Evolutionary conservation across 2,888 invertebrate species (phyloP).

Genomic region (Nomada fabriciana): DNA sequence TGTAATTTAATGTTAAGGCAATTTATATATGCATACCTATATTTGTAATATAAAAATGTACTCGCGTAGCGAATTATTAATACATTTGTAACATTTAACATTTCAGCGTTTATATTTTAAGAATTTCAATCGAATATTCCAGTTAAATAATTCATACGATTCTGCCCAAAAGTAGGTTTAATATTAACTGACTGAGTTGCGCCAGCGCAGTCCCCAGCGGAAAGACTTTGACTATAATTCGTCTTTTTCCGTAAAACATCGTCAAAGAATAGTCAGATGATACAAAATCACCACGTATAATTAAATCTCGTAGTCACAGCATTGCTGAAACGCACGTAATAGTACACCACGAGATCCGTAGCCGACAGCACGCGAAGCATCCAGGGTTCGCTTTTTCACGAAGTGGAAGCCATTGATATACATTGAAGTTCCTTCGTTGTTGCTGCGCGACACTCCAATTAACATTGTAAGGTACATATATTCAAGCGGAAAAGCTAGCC

Average conservation of each 20-base stretch:
- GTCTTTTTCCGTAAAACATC: not conserved
- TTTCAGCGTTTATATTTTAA: not conserved
- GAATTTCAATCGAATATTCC: not conserved
- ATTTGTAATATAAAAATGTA: not conserved
- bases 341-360: not conserved
- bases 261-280: constrained; percentile 3
- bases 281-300: constrained; percentile 15
- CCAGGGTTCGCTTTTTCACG: constrained; percentile 18
- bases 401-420: constrained; percentile 53
- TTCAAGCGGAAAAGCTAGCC: not conserved
- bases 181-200: constrained; percentile 28
- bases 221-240: constrained; percentile 14
- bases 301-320: not conserved
- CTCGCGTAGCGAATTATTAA: not conserved
- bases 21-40: not conserved
- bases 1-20: not conserved
- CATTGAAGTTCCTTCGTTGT: constrained; percentile 50
- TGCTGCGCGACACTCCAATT: constrained; percentile 29
- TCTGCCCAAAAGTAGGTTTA: constrained; percentile 7
- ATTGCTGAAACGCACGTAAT: not conserved
- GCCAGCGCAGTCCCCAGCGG: constrained; percentile 37
- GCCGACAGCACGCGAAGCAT: not conserved
- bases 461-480: constrained; percentile 49
- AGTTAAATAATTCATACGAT: not conserved
- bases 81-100: constrained; percentile 6